Conservation (phyloP, 2,113 vertebrate species). For the Entomyzon cyanotis region DNA sequence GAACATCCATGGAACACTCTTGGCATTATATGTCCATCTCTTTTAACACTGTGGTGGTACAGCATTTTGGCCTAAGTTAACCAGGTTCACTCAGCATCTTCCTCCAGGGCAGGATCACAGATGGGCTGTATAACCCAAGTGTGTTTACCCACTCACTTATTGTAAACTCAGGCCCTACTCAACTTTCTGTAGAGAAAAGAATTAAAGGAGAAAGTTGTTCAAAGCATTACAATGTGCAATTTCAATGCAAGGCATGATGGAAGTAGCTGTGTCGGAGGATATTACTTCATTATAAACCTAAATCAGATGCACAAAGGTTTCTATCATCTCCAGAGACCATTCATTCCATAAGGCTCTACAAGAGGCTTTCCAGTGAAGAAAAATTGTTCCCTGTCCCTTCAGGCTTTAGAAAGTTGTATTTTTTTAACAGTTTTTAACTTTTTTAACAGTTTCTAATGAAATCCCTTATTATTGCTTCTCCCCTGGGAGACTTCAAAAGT, state of each 20-base stretch:
- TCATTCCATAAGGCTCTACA: not conserved
- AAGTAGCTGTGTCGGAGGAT: slow-evolving; percentile 4
- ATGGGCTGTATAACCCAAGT: not conserved
- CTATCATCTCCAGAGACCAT: not conserved
- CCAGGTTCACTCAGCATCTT: not conserved
- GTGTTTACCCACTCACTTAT: not conserved
- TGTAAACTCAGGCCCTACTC: not conserved
- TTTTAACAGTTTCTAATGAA: slow-evolving; percentile 44
- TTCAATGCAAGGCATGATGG: not conserved
- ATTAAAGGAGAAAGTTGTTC: not conserved
- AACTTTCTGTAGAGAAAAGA: not conserved
- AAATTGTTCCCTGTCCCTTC: not conserved
- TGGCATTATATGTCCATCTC: not conserved
- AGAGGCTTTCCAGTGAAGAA: slow-evolving; percentile 15
- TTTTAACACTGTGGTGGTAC: not conserved
- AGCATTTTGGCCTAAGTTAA: not conserved
- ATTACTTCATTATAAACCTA: slow-evolving; percentile 37
- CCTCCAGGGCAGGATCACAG: not conserved
- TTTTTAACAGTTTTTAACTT: slow-evolving; percentile 36
- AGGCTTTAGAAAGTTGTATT: slow-evolving; percentile 9
- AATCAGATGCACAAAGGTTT: slow-evolving; percentile 30
- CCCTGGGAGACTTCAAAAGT: slow-evolving; percentile 36
- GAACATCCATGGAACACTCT: not conserved
- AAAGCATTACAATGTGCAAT: not conserved
- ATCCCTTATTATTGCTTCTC: slow-evolving; percentile 11